Evolutionary conservation across 2,113 vertebrate species (phyloP), one percentile per base, ranked within the genome.

Genomic region (Circaetus cinerascens): DNA sequence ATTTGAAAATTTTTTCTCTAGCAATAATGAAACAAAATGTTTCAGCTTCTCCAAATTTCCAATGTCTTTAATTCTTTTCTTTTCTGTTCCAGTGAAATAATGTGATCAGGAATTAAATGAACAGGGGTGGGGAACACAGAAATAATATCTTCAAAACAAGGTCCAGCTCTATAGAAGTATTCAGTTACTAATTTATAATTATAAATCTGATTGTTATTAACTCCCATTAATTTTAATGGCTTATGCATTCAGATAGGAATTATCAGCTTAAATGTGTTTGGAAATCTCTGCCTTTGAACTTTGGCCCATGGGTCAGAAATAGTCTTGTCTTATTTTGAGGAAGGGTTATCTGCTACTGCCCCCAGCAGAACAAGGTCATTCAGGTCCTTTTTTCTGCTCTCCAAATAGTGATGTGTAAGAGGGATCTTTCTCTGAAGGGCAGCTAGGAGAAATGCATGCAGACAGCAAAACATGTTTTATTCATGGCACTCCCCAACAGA

Each of bases 391-490:
- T 81, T 53, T 34, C 41, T 87, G 23, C 64, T 93, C 38, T 96
- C 73, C 41, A 87, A 36, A 68, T 29, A 7, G 3, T 27, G 72
- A 59, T 63, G 60, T 59, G 51, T 13, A 67, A 77, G 38, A 55
- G 29, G 16, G 51, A 59, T 71, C 68, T 91, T 81, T 50, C 68
- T 63, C 56, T 34, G 77, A 92, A 95, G 83, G 83, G 48, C 72
- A 89, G 48, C 15, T 43, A 63, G 69, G 73, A 93, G 55, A 89
- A 95, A 94, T 29, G 59, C 46, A 51, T 36, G 60, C 57, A 85
- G 91, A 68, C 48, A 91, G 66, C 12, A 94, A 69, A 73, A 25
- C 30, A 94, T 97, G 80, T 93, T 95, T 97, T 96, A 97, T 97
- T 96, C 91, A 97, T 95, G 73, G 15, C 26, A 41, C 13, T 87